Evolutionary conservation across 2,113 vertebrate species (phyloP), one percentile per base, ranked within the genome.

Genomic region (Donacobius atricapilla): DNA sequence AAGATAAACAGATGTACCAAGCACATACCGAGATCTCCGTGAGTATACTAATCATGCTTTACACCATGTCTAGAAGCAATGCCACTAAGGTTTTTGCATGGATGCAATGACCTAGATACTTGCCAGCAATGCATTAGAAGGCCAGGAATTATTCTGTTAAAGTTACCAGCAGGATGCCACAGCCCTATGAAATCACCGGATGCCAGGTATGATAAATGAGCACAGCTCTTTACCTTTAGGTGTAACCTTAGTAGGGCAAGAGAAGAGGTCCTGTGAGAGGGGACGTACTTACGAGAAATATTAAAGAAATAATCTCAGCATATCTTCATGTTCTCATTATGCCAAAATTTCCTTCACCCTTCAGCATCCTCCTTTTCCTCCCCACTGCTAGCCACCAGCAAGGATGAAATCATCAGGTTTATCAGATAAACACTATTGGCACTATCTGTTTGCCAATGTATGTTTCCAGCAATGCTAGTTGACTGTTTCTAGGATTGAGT

Each of bases 1-100:
- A 91, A 94, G 92, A 93, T 68, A 89, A 92, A 96, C 88, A 89
- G 93, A 89, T 95, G 93, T 65, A 93, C 53, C 56, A 69, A 96
- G 83, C 65, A 69, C 87, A 89, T 11, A 78, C 53, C 0, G 28
- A 87, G 80, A 89, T 89, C 69, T 92, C 92, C 57, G 35, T 5
- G 51, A 89, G 60, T 84, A 42, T 8, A 81, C 78, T 86, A 66
- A 90, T 68, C 76, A 57, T 2, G 9, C 88, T 60, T 83, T 90
- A 90, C 61, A 78, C 79, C 40, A 39, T 28, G 56, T 83, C 79
- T 71, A 83, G 85, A 73, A 93, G 93, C 47, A 93, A 48, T 71
- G 76, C 64, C 56, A 42, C 48, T 56, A 93, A 92, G 71, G 57
- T 66, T 93, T 96, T 19, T 95, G 65, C 79, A 47, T 45, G 87